Base-by-base conservation (phyloP, 2,113 vertebrate genomes). In the Zingel zingel region DNA sequence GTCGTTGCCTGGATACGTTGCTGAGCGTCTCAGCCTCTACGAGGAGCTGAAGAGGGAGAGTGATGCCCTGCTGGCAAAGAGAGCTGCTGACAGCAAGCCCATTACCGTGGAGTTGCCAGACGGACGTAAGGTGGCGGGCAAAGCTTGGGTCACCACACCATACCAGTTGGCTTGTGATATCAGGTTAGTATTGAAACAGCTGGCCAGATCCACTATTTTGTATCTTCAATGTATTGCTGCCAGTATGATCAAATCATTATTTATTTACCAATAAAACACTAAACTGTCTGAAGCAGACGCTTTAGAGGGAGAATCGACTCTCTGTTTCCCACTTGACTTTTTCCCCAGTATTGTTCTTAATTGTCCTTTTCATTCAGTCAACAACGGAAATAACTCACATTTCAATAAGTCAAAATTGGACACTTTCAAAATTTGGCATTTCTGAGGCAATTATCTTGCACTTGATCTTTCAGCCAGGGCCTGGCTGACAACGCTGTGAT, bases 401-500 rank as follows among this genome's bases (percentile, higher is more conserved):
- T 43, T 11, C 10, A 9, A 11, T 2, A 43, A 43, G 39, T 2
- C 9, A 2, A 43, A 43, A 43, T 43, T 43, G 39, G 39, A 43
- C 9, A 11, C 39, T 3, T 43, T 43, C 9, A 43, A 1, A 43
- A 11, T 43, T 43, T 43, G 39, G 9, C 10, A 2, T 83, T 27
- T 74, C 16, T 75, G 57, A 78, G 16, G n/a, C 16, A 56, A 13
- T 5, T 61, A 3, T 51, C 9, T 43, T 54, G n/a, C 8, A 0
- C 48, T 69, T 30, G 5, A 21, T 93, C 87, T 82, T 83, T 74
- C 86, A 99, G 98, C 82, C 97, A 97, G 85, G 96, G 97, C 66
- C 94, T 99, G 48, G 98, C 98, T 10, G 97, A 99, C 92, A 98
- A 95, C 71, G 97, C 97, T 0, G 95, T 99, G 84, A 93, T 99